phyloP scores from a whole-genome alignment of 2,888 invertebrate genomes.

The Cosmia pyralina region DNA sequence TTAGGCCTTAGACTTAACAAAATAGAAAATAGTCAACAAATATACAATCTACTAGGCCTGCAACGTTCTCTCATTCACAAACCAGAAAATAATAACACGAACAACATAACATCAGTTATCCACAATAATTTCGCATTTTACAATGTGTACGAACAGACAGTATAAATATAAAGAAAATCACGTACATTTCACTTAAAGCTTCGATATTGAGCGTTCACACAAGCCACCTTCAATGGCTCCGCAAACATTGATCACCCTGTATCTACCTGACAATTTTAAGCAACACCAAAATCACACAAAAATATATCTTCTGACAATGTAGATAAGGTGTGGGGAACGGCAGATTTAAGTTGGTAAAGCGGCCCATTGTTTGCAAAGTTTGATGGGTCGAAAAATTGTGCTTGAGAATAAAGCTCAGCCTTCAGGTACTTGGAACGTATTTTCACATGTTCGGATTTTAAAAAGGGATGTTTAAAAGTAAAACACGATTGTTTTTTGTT shows the following conservation, averaged over 20 bases:
- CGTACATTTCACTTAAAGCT: constrained; percentile 28
- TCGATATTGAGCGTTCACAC: constrained; percentile 49
- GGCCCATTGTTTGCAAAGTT: constrained; percentile 55
- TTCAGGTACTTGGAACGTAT: constrained; percentile 31
- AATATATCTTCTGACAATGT: fast-evolving
- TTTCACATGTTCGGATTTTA: constrained; percentile 31
- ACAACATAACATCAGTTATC: background rate
- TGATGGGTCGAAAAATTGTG: constrained; percentile 65
- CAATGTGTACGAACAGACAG: background rate
- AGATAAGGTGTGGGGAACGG: background rate
- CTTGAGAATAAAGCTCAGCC: constrained; percentile 53
- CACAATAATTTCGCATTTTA: constrained; percentile 8
- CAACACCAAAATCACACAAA: background rate
- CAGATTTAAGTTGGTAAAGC: constrained; percentile 15
- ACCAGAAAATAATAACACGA: too few species aligned
- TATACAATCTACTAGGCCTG: too few species aligned
- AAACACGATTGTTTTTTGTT: background rate
- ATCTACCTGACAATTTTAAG: constrained; percentile 31
- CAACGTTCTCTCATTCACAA: too few species aligned
- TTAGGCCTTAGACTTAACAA: too few species aligned
- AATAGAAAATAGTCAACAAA: too few species aligned
- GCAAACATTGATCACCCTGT: constrained; percentile 65
- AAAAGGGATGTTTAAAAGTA: constrained; percentile 24
- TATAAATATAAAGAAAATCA: constrained; percentile 37
- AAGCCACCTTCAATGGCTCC: constrained; percentile 49